phyloP scores from a whole-genome alignment of 2,797 vertebrate genomes.

The Chaetodon trifasciatus region DNA sequence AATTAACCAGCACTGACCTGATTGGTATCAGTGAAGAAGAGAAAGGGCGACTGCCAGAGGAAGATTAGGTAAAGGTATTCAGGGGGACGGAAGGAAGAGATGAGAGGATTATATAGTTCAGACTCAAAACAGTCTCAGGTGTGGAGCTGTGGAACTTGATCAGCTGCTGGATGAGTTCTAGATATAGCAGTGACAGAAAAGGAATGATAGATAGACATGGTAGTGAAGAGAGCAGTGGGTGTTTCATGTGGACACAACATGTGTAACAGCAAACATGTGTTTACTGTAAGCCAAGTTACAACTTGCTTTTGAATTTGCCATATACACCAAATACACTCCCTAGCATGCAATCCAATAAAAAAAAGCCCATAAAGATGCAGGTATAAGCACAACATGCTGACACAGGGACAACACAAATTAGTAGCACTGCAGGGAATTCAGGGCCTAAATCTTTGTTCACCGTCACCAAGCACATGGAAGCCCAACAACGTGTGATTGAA shows the following conservation, averaged over 20 bases:
- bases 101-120: constrained; percentile 39
- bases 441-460: not conserved
- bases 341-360: not conserved
- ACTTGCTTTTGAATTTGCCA: constrained; percentile 2
- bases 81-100: constrained; percentile 17
- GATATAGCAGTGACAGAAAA: constrained; percentile 43
- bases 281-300: constrained; percentile 21
- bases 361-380: constrained; percentile 12
- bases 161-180: constrained; percentile 36
- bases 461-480: not conserved
- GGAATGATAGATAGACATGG: constrained; percentile 15
- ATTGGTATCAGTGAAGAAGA: constrained; percentile 40
- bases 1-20: constrained; percentile 55
- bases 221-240: constrained; percentile 26
- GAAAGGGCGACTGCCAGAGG: constrained; percentile 22
- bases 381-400: constrained; percentile 14
- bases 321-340: constrained; percentile 18
- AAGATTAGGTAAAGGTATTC: constrained; percentile 43
- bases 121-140: constrained; percentile 15
- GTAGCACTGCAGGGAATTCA: not conserved
- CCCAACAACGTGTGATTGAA: not conserved
- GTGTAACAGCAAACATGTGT: constrained; percentile 6
- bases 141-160: constrained; percentile 45
- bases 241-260: not conserved
- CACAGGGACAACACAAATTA: not conserved